Evolutionary conservation across 1,140 invertebrate genomes (phyloP).

Genomic region (Drosophila lowei): DNA sequence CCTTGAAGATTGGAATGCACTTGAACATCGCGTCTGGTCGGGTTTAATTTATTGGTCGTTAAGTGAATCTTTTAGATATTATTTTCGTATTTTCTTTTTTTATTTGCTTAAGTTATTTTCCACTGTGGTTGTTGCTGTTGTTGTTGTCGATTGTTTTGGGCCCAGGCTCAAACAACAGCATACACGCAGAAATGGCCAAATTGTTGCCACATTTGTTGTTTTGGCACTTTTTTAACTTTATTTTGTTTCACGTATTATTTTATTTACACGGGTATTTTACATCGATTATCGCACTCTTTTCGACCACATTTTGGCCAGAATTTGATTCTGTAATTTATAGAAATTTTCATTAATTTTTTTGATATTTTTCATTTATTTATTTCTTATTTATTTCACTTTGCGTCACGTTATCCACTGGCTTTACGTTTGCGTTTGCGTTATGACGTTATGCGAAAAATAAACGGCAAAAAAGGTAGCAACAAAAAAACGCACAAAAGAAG

Average conservation of each 20-base stretch:
- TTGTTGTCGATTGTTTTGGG: constrained; percentile 16
- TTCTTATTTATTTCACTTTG: not conserved
- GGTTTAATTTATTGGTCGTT: too few species aligned
- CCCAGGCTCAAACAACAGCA: constrained; percentile 14
- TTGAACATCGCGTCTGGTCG: constrained; percentile 88
- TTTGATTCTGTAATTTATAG: constrained; percentile 29
- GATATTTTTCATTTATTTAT: constrained; percentile 1
- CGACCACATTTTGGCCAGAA: constrained; percentile 64
- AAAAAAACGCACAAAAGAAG: not conserved
- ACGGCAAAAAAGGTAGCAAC: constrained; percentile 11
- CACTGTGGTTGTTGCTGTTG: constrained; percentile 9
- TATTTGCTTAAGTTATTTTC: not conserved
- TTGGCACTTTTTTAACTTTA: constrained; percentile 23
- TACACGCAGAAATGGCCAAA: constrained; percentile 9
- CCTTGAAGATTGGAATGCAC: constrained; percentile 99
- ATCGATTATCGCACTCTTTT: constrained; percentile 54
- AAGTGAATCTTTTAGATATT: too few species aligned
- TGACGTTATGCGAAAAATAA: constrained; percentile 18
- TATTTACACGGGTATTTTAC: constrained; percentile 29
- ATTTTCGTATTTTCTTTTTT: not conserved
- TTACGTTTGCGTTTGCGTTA: constrained; percentile 10
- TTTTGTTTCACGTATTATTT: constrained; percentile 22
- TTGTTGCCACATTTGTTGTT: constrained; percentile 36
- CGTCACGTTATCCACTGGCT: constrained; percentile 8
- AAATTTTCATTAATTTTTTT: constrained; percentile 27